Evolutionary conservation across 2,888 invertebrate genomes (phyloP).

Genomic region (Macaria liturata): DNA sequence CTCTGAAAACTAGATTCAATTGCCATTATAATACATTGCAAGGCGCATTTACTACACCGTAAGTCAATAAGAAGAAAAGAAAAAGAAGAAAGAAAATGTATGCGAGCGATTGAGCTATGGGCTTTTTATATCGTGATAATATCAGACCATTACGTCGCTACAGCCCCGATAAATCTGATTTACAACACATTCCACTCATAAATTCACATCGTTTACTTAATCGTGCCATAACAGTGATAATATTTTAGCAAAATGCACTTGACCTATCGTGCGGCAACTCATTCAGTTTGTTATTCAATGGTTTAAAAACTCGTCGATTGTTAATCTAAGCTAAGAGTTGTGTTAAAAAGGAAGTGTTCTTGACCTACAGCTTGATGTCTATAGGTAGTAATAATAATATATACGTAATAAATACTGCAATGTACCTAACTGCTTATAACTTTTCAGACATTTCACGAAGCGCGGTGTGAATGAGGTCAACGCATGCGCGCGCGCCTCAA

Average conservation of each 20-base stretch:
- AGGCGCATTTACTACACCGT: no score
- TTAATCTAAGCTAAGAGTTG: constrained; percentile 11
- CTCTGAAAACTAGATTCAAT: no score
- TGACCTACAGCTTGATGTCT: constrained; percentile 28
- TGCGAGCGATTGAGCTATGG: no score
- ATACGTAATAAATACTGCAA: constrained; percentile 23
- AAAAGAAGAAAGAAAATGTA: no score
- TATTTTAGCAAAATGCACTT: neutral
- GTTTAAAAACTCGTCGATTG: neutral
- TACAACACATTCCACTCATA: constrained; percentile 10
- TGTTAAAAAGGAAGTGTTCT: constrained; percentile 31
- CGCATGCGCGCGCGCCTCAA: constrained; percentile 34
- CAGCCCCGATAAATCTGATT: constrained; percentile 12
- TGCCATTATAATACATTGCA: no score
- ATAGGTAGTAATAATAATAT: neutral
- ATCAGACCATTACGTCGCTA: constrained; percentile 12
- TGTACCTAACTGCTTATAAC: constrained; percentile 30
- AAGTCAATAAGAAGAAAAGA: no score
- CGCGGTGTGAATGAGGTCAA: constrained; percentile 37
- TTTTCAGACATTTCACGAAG: constrained; percentile 59
- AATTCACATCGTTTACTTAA: constrained; percentile 4
- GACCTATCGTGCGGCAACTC: neutral
- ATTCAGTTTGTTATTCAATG: constrained; percentile 3
- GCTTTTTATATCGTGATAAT: no score
- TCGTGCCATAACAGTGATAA: constrained; percentile 1